Evolutionary conservation across 1,140 invertebrate species (phyloP).

Genomic region (Euura lappo): DNA sequence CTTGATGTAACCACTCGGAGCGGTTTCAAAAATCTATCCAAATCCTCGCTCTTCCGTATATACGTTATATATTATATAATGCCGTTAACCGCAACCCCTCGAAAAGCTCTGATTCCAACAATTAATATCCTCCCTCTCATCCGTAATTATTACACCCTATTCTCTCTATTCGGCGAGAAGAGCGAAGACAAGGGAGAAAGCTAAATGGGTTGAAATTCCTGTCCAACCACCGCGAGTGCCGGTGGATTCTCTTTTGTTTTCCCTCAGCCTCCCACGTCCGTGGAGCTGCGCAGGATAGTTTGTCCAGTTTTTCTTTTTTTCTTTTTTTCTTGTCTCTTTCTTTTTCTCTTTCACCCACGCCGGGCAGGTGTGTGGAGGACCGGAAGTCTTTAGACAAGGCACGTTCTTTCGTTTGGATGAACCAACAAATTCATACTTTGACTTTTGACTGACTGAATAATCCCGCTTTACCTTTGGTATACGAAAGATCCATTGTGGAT

Average conservation of each 20-base stretch:
- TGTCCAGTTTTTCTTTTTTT: not conserved
- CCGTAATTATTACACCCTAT: no score
- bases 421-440: constrained; percentile 59
- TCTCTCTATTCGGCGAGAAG: no score
- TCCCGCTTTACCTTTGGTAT: constrained; percentile 36
- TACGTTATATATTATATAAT: no score
- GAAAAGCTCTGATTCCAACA: no score
- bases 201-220: not conserved
- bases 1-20: no score
- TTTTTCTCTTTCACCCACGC: constrained; percentile 7
- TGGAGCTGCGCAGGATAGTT: no score
- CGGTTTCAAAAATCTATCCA: no score
- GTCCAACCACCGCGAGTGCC: not conserved
- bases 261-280: constrained; percentile 4
- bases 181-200: no score
- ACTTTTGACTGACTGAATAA: constrained; percentile 62
- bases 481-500: not conserved
- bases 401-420: constrained; percentile 50
- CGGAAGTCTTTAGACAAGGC: constrained; percentile 56
- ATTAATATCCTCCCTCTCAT: no score
- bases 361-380: constrained; percentile 56
- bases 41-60: not conserved
- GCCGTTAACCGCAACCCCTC: no score
- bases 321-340: not conserved
- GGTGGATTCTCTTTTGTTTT: constrained; percentile 15